Conservation (phyloP, 2,113 vertebrate species). For the Ammodramus savannarum region DNA sequence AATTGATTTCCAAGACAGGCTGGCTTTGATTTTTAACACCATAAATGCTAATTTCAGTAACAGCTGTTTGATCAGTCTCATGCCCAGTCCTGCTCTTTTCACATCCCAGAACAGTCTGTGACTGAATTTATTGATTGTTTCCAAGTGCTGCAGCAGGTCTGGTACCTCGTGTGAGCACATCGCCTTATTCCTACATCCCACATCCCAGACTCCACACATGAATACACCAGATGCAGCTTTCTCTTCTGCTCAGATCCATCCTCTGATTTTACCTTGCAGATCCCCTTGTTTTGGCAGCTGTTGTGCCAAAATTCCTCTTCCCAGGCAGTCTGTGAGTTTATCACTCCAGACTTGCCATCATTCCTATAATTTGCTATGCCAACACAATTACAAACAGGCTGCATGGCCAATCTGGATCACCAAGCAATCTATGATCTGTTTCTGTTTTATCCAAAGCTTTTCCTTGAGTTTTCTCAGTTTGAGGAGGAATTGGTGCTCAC, state of each 20-base stretch:
- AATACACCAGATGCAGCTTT: not conserved
- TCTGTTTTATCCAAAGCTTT: not conserved
- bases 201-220: not conserved
- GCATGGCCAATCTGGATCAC: not conserved
- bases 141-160: not conserved
- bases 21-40: not conserved
- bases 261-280: not conserved
- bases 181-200: not conserved
- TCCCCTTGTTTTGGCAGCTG: not conserved
- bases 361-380: not conserved
- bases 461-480: not conserved
- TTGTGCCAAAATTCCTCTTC: not conserved
- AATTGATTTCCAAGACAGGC: not conserved
- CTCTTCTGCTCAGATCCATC: not conserved
- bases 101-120: not conserved
- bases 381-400: not conserved
- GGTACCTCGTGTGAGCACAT: rapidly evolving
- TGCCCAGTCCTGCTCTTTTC: not conserved
- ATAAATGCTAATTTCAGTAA: not conserved
- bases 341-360: not conserved
- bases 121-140: not conserved
- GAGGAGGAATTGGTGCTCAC: not conserved
- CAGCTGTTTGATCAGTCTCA: not conserved
- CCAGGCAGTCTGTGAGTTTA: not conserved
- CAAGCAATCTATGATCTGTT: not conserved